These are phyloP conservation scores for Paradoxurus hermaphroditus DNA, from an alignment of 2,113 vertebrate species.

Conservation along the genomic window DNA sequence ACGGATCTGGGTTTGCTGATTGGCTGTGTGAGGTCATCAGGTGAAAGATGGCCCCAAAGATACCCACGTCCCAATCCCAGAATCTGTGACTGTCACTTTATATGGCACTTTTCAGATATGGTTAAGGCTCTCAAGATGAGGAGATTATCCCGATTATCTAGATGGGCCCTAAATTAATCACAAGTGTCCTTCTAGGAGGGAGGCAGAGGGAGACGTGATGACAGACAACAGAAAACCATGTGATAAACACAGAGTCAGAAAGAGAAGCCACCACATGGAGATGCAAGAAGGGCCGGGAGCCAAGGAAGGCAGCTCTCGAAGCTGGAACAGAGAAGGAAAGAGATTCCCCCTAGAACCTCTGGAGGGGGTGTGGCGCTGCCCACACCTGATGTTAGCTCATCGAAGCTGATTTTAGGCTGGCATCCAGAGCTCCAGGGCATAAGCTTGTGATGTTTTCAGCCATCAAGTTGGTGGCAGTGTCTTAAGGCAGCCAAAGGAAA, in stretches of 20 bases:
- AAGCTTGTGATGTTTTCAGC: not conserved
- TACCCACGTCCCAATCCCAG: not conserved
- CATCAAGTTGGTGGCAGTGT: not conserved
- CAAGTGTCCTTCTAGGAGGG: not conserved
- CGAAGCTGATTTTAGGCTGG: not conserved
- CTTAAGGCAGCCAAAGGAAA: not conserved
- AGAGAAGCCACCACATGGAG: not conserved
- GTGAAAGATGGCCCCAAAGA: not conserved
- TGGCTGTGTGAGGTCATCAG: not conserved
- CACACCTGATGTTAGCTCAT: not conserved
- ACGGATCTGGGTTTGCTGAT: not conserved
- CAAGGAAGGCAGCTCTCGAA: not conserved
- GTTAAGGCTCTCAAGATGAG: not conserved
- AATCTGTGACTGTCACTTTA: not conserved
- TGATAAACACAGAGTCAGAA: not conserved
- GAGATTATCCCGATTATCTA: not conserved
- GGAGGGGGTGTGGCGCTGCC: not conserved
- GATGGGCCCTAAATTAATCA: not conserved
- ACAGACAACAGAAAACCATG: not conserved
- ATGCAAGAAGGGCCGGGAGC: not conserved
- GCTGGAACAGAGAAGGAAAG: not conserved
- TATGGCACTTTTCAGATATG: not conserved
- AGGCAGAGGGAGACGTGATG: not conserved
- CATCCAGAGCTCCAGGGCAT: not conserved
- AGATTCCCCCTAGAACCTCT: not conserved